Conservation (phyloP, 2,113 vertebrate genomes). For the Perca schrenkii region DNA sequence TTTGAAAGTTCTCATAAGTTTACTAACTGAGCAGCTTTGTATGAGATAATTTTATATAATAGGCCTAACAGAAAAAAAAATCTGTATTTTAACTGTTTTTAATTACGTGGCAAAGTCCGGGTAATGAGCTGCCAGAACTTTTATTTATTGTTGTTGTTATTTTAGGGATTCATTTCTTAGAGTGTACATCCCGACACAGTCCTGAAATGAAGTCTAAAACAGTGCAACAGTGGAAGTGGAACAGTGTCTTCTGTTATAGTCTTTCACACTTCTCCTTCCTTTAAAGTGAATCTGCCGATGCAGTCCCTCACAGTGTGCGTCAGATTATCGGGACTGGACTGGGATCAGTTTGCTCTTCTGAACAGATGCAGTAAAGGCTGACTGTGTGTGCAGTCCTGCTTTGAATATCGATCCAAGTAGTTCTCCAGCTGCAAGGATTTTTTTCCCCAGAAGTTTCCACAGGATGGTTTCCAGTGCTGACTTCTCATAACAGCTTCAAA, state of each 20-base stretch:
- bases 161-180: too few relatives aligned
- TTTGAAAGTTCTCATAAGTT: too few relatives aligned
- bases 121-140: too few relatives aligned
- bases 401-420: constrained; percentile 32
- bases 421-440: constrained; percentile 2
- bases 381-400: constrained; percentile 8
- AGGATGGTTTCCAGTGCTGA: not conserved
- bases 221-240: not conserved
- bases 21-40: too few relatives aligned
- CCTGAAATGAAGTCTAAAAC: not conserved
- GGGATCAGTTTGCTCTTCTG: constrained; percentile 19
- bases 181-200: not conserved
- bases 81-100: too few relatives aligned
- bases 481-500: not conserved
- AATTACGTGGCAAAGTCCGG: too few relatives aligned
- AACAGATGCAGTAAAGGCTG: not conserved
- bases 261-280: constrained; percentile 1
- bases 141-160: too few relatives aligned
- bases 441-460: not conserved
- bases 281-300: not conserved
- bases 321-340: constrained; percentile 28
- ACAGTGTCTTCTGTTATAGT: not conserved
- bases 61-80: too few relatives aligned
- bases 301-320: not conserved
- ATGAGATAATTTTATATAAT: too few relatives aligned